Evolutionary conservation across 1,140 invertebrate species (phyloP).

Genomic region (Habropoda laboriosa): DNA sequence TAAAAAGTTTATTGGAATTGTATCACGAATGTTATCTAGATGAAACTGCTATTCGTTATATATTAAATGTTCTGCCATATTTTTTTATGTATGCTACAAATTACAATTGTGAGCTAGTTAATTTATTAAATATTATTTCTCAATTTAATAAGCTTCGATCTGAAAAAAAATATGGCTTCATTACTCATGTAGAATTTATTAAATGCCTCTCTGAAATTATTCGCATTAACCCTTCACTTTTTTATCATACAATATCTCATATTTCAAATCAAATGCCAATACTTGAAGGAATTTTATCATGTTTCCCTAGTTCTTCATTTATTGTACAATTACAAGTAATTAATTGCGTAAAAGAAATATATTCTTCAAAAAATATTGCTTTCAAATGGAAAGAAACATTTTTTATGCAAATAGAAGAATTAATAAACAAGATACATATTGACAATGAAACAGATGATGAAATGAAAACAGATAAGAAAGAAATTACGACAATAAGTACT

Average conservation of each 20-base stretch:
- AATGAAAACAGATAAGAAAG: slow-evolving; percentile 74
- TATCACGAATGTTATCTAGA: slow-evolving; percentile 58
- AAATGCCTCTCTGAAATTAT: slow-evolving; percentile 72
- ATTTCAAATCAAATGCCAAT: slow-evolving; percentile 37
- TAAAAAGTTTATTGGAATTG: slow-evolving; percentile 57
- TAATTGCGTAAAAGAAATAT: slow-evolving; percentile 71
- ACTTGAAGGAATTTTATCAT: slow-evolving; percentile 70
- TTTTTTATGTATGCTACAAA: slow-evolving; percentile 55
- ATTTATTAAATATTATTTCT: slow-evolving; percentile 39
- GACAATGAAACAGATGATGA: slow-evolving; percentile 15
- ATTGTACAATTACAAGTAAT: slow-evolving; percentile 76
- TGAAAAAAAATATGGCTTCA: slow-evolving; percentile 68
- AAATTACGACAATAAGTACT: slow-evolving; percentile 73
- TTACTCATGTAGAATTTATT: slow-evolving; percentile 69
- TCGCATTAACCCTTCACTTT: slow-evolving; percentile 55
- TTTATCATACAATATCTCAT: slow-evolving; percentile 24
- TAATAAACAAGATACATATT: neutral
- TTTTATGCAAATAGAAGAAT: slow-evolving; percentile 66
- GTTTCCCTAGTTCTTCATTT: slow-evolving; percentile 73
- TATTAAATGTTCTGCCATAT: slow-evolving; percentile 66
- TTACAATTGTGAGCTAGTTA: slow-evolving; percentile 12
- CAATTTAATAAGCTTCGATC: slow-evolving; percentile 32
- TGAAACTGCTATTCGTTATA: slow-evolving; percentile 44
- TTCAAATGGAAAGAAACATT: slow-evolving; percentile 69
- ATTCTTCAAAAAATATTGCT: slow-evolving; percentile 59